phyloP scores from a whole-genome alignment of 2,797 vertebrate species.

The Sebastes minor region DNA sequence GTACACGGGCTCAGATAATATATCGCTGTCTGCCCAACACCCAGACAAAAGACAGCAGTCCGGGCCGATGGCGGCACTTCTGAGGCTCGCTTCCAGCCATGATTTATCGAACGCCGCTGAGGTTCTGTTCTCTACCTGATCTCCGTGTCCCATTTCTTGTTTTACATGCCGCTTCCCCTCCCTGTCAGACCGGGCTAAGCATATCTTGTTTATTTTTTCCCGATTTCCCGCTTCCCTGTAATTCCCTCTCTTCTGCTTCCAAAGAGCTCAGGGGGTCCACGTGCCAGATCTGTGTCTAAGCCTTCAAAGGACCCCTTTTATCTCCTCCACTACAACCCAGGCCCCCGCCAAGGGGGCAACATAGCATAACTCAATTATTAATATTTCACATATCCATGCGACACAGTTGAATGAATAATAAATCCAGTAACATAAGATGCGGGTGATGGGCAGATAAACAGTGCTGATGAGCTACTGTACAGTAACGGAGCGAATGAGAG shows the following conservation, averaged over 20 bases:
- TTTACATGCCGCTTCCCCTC: constrained; percentile 71
- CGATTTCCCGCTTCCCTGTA: constrained; percentile 72
- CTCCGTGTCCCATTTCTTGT: constrained; percentile 70
- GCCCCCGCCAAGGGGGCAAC: constrained; percentile 64
- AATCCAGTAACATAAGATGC: constrained; percentile 59
- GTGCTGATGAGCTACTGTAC: constrained; percentile 62
- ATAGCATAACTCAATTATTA: constrained; percentile 78
- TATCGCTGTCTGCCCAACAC: constrained; percentile 57
- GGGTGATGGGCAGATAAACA: constrained; percentile 63
- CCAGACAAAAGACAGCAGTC: constrained; percentile 62
- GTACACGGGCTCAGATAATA: constrained; percentile 62
- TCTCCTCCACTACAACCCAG: constrained; percentile 67
- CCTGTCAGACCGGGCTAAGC: constrained; percentile 61
- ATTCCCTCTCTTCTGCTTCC: constrained; percentile 81
- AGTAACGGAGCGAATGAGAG: constrained; percentile 22
- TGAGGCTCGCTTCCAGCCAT: constrained; percentile 49
- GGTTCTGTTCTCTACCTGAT: constrained; percentile 68
- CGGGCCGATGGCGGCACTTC: constrained; percentile 44
- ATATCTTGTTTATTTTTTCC: constrained; percentile 75
- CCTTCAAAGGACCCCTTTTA: constrained; percentile 80
- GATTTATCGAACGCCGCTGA: constrained; percentile 60
- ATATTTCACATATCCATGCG: constrained; percentile 62
- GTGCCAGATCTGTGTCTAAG: constrained; percentile 75
- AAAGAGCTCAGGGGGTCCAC: constrained; percentile 78
- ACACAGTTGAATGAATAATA: constrained; percentile 70